These are phyloP conservation scores for Nymphicus hollandicus DNA, from an alignment of 2,113 vertebrate species.

Conservation along the genomic window DNA sequence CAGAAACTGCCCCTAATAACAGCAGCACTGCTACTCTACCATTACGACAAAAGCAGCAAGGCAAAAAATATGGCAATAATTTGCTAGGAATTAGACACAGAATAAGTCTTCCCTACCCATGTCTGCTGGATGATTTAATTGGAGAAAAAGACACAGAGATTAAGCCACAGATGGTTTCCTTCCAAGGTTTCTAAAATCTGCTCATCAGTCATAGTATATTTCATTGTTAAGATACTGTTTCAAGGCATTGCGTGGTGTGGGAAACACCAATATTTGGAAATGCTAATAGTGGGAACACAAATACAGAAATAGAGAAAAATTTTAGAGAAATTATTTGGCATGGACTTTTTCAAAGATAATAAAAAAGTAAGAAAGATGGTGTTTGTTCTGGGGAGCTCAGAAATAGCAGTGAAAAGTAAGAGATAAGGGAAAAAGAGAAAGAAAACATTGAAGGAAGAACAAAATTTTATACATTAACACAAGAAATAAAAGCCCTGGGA, in stretches of 20 bases:
- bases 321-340: not conserved
- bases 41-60: not conserved
- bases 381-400: not conserved
- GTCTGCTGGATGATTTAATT: not conserved
- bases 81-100: not conserved
- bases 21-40: not conserved
- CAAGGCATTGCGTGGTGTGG: not conserved
- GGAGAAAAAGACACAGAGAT: not conserved
- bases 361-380: not conserved
- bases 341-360: not conserved
- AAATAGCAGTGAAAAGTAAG: not conserved
- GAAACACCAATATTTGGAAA: not conserved
- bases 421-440: not conserved
- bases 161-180: not conserved
- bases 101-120: not conserved
- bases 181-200: not conserved
- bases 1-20: not conserved
- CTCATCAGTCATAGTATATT: not conserved
- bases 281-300: not conserved
- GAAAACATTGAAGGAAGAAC: not conserved
- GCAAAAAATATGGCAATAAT: not conserved
- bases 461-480: not conserved
- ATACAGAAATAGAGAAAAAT: not conserved
- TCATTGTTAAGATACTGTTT: not conserved
- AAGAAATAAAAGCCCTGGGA: not conserved